A percentile compares a stretch with the other conserved stretches of the same genome.
Evolutionary conservation across 2,888 invertebrate species (phyloP).

Genomic region (Drosophila robusta): DNA sequence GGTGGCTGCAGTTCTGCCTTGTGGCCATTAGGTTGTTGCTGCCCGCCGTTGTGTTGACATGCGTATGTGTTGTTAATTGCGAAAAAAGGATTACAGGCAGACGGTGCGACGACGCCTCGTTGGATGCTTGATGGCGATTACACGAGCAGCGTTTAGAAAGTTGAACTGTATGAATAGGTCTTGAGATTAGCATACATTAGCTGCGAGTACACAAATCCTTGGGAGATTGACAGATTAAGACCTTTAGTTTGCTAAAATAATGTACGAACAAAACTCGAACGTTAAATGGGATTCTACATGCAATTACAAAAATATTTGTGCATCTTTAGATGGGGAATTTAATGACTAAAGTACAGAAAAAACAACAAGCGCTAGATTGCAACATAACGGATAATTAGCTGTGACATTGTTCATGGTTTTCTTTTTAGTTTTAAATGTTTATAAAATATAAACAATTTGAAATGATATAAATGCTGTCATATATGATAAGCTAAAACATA

Average conservation of each 20-base stretch:
- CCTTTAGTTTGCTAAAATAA: not conserved
- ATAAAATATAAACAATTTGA: no score
- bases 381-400: no score
- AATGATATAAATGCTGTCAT: no score
- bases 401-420: no score
- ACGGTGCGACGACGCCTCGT: conserved; percentile 29
- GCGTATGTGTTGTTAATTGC: conserved; percentile 79
- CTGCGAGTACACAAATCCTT: conserved; percentile 5
- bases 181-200: conserved; percentile 41
- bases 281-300: not conserved
- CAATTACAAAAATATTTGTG: no score
- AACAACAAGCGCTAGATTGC: no score
- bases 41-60: conserved; percentile 78
- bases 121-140: conserved; percentile 50
- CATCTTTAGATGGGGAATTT: no score
- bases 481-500: no score
- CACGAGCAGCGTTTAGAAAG: conserved; percentile 69
- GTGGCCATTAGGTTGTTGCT: conserved; percentile 58
- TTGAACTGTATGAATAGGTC: conserved; percentile 43
- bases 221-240: conserved; percentile 15
- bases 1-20: conserved; percentile 50
- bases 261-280: no score
- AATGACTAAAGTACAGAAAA: no score
- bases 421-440: no score
- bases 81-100: conserved; percentile 74